phyloP scores from a whole-genome alignment of 2,888 invertebrate genomes.

The Pachydiplax longipennis region DNA sequence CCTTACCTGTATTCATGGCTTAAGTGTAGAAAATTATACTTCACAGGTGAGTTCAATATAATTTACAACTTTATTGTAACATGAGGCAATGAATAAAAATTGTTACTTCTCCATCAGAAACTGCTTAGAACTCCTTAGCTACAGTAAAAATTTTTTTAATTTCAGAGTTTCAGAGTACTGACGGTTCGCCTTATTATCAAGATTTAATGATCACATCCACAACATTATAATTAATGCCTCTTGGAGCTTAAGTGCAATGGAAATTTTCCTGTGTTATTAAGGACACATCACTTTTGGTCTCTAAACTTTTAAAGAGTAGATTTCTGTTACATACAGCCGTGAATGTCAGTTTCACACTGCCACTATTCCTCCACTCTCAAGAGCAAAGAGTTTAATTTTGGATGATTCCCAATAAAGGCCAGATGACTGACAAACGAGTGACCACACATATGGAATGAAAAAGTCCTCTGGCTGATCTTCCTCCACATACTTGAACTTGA shows the following conservation, averaged over 20 bases:
- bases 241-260: not conserved
- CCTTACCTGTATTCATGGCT: not conserved
- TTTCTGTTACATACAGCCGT: not conserved
- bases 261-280: not conserved
- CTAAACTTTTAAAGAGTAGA: not conserved
- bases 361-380: conserved; percentile 46
- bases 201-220: conserved; percentile 14
- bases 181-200: not conserved
- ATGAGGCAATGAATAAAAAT: not conserved
- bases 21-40: not conserved
- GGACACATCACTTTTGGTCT: not conserved
- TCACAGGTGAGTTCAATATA: not conserved
- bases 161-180: not conserved
- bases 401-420: conserved; percentile 64
- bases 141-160: not conserved
- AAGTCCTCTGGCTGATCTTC: conserved; percentile 99
- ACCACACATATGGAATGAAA: conserved; percentile 99
- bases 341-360: conserved; percentile 2
- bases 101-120: not conserved
- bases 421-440: conserved; percentile 72
- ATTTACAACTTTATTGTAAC: not conserved
- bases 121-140: not conserved
- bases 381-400: conserved; percentile 57
- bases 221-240: not conserved
- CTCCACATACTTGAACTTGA: conserved; percentile 99